These are phyloP conservation scores for Aspidiotus rigidus DNA, from an alignment of 2,888 invertebrate species.

Conservation along the genomic window DNA sequence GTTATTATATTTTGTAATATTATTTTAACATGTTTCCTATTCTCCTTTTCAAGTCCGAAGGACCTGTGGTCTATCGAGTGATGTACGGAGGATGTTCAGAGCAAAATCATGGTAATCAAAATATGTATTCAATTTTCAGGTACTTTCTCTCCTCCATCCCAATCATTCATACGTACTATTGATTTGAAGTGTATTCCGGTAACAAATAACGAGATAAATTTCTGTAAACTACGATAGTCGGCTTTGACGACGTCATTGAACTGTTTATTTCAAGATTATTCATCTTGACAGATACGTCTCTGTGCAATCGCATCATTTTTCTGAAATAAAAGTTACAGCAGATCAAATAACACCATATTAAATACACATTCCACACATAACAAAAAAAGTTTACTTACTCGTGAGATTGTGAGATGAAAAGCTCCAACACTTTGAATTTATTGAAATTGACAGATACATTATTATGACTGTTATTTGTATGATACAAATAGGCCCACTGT, in stretches of 20 bases:
- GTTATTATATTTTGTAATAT: too few species aligned
- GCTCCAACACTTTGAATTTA: constrained; percentile 18
- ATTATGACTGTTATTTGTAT: too few species aligned
- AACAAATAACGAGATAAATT: constrained; percentile 17
- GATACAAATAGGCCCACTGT: too few species aligned
- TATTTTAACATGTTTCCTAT: too few species aligned
- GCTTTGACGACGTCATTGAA: constrained; percentile 1
- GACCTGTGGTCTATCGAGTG: too few species aligned
- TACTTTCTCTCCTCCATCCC: neutral
- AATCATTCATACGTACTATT: neutral
- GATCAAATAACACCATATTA: neutral
- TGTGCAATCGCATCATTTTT: neutral
- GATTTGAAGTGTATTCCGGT: constrained; percentile 7
- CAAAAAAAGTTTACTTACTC: constrained; percentile 1
- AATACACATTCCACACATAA: neutral
- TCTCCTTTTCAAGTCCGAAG: too few species aligned
- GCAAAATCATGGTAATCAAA: too few species aligned
- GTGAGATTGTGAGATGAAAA: constrained; percentile 2
- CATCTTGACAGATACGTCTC: constrained; percentile 12
- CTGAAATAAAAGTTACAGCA: neutral
- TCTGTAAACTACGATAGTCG: constrained; percentile 13
- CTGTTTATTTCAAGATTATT: neutral
- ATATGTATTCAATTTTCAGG: neutral
- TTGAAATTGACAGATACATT: constrained; percentile 4
- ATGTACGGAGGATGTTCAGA: too few species aligned